Evolutionary conservation across 2,797 vertebrate species (phyloP).

Genomic region (Xenopus petersii): DNA sequence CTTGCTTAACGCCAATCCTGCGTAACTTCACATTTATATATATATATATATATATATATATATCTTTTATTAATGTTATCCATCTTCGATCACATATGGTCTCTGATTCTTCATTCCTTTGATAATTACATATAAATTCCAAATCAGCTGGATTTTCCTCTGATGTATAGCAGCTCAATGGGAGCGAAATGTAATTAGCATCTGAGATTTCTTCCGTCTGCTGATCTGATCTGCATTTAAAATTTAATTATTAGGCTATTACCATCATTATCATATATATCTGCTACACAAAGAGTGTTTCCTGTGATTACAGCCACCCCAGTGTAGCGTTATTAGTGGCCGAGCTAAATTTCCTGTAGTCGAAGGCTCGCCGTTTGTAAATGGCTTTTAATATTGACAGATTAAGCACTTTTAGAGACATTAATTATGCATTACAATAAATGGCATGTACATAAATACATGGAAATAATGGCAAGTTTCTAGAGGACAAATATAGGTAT

Average conservation of each 20-base stretch:
- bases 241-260: constrained; percentile 14
- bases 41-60: no score
- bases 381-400: constrained; percentile 3
- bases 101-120: background rate
- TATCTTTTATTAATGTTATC: no score
- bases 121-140: constrained; percentile 5
- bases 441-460: background rate
- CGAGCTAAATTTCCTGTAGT: background rate
- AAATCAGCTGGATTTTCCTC: constrained; percentile 17
- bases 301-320: background rate
- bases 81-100: background rate
- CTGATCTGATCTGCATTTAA: constrained; percentile 25
- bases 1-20: background rate
- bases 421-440: background rate
- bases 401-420: background rate
- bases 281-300: background rate
- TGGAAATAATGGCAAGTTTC: background rate
- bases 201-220: constrained; percentile 1
- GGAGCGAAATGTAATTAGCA: constrained; percentile 19
- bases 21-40: no score
- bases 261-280: constrained; percentile 11
- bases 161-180: constrained; percentile 11
- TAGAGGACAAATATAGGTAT: no score
- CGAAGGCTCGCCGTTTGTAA: background rate
- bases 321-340: background rate